Percentiles rank a stretch among this genome's conserved stretches.
These are phyloP conservation scores for Chelonia mydas DNA, from an alignment of 2,797 vertebrate genomes.

Conservation along the genomic window DNA sequence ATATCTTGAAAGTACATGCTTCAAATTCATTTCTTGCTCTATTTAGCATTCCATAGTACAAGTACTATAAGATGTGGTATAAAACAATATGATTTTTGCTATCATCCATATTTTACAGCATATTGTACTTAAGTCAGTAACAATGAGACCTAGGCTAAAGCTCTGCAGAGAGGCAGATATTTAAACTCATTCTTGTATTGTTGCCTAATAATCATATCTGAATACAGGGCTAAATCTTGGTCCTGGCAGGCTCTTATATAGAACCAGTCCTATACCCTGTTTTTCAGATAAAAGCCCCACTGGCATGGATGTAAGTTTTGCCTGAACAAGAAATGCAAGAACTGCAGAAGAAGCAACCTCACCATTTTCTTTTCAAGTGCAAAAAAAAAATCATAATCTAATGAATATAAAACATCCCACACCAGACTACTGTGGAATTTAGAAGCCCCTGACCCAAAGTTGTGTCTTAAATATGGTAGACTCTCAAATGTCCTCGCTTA, in stretches of 20 bases:
- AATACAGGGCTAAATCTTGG: neutral
- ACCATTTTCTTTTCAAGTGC: neutral
- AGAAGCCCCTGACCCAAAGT: neutral
- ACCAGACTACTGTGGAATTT: neutral
- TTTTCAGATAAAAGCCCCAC: neutral
- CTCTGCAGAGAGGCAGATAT: neutral
- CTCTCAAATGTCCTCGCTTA: neutral
- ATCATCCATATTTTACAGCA: neutral
- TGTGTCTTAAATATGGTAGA: neutral
- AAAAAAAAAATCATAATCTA: neutral
- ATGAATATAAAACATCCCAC: neutral
- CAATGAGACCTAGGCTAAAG: neutral
- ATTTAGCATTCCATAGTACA: neutral
- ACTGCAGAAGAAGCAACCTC: rapidly evolving
- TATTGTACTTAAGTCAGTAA: neutral
- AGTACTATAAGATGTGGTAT: neutral
- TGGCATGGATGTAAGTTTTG: neutral
- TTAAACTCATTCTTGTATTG: neutral
- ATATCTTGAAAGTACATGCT: constrained; percentile 25
- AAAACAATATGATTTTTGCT: neutral
- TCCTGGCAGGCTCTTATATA: neutral
- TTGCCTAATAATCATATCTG: rapidly evolving
- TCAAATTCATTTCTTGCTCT: constrained; percentile 13
- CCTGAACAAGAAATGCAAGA: neutral
- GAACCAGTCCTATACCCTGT: neutral